Percentiles rank a stretch among this genome's conserved stretches.
Conservation (phyloP, 92 coral and sea anemone species). For the Phymanthus crucifer region DNA sequence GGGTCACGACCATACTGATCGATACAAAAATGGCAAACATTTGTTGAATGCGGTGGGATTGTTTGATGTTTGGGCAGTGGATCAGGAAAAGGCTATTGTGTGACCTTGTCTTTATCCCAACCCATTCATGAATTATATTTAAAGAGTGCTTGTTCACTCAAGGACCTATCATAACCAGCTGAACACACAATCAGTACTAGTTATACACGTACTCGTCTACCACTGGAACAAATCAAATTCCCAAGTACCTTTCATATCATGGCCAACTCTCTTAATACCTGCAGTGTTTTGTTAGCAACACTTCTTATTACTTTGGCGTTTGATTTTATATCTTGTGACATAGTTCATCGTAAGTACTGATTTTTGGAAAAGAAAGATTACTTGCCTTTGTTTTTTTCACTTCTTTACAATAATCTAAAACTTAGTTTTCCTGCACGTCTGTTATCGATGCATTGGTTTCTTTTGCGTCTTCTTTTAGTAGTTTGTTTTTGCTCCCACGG, state of each 20-base stretch:
- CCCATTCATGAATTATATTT: not conserved
- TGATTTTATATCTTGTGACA: not conserved
- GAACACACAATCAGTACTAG: too few species aligned
- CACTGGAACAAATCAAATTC: not conserved
- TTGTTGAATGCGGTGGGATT: not conserved
- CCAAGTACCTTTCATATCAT: not conserved
- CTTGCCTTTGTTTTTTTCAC: too few species aligned
- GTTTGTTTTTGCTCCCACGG: too few species aligned
- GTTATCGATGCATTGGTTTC: too few species aligned
- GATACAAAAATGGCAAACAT: constrained; percentile 1
- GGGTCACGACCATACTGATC: not conserved
- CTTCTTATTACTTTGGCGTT: not conserved
- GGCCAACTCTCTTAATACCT: not conserved
- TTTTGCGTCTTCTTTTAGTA: too few species aligned
- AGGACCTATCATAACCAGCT: not conserved
- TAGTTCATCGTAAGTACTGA: constrained; percentile 2
- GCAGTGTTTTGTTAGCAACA: not conserved
- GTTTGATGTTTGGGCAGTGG: constrained; percentile 1
- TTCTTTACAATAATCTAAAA: too few species aligned
- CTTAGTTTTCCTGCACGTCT: too few species aligned
- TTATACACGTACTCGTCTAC: not conserved
- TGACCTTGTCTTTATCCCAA: not conserved
- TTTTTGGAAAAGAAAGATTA: not conserved
- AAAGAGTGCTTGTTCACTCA: not conserved
- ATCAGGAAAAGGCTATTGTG: not conserved